These are phyloP conservation scores for Nomada fucata DNA, from an alignment of 2,888 invertebrate species.

Conservation along the genomic window DNA sequence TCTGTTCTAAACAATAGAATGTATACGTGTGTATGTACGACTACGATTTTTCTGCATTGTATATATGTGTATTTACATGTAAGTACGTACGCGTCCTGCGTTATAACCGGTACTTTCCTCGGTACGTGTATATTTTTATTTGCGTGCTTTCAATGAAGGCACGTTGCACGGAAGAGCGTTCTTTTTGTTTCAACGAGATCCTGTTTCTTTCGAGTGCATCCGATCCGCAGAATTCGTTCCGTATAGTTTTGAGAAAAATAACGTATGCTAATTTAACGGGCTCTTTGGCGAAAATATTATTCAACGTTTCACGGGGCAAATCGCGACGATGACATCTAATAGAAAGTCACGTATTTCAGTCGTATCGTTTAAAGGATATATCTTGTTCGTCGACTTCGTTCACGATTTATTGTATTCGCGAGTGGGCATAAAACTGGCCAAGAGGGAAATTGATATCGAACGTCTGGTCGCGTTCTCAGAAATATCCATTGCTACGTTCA, in stretches of 20 bases:
- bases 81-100: constrained; percentile 9
- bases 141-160: constrained; percentile 78
- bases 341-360: constrained; percentile 35
- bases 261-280: constrained; percentile 32
- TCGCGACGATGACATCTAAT: constrained; percentile 34
- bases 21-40: constrained; percentile 8
- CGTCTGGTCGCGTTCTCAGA: not conserved
- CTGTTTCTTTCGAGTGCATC: not conserved
- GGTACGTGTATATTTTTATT: constrained; percentile 53
- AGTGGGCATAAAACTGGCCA: constrained; percentile 56
- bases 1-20: constrained; percentile 45
- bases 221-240: constrained; percentile 16
- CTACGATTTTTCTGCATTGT: not conserved
- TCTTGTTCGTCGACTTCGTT: constrained; percentile 15
- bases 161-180: constrained; percentile 80
- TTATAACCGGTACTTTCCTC: constrained; percentile 21
- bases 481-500: not conserved
- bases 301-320: constrained; percentile 39
- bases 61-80: constrained; percentile 32
- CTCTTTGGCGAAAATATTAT: constrained; percentile 48
- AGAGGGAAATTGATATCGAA: constrained; percentile 10
- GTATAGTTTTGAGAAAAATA: constrained; percentile 13
- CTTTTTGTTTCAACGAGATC: constrained; percentile 29
- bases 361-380: constrained; percentile 34
- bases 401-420: not conserved